Conservation (phyloP, 2,888 invertebrate species). For the Cancer borealis region DNA sequence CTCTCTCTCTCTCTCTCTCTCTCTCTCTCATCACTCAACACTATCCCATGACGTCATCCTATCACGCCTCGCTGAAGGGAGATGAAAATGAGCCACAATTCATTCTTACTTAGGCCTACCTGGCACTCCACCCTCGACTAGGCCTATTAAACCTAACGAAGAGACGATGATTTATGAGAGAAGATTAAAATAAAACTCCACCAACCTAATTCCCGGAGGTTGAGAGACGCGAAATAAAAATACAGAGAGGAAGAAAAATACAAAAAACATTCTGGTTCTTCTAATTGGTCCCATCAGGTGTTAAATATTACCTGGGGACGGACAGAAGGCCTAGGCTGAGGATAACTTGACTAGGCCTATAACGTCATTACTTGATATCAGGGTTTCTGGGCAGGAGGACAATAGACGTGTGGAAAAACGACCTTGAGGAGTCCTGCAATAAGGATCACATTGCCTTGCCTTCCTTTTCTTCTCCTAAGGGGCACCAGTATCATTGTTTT, state of each 20-base stretch:
- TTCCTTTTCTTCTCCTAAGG: not conserved
- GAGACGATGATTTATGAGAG: not conserved
- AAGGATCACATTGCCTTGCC: not conserved
- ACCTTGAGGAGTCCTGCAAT: not conserved
- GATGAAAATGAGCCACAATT: not conserved
- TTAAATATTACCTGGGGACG: not conserved
- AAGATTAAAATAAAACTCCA: not conserved
- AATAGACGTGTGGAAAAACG: not conserved
- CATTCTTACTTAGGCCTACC: not conserved
- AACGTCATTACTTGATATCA: not conserved
- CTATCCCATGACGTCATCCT: not conserved
- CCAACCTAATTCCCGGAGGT: not conserved
- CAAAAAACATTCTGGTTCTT: not conserved
- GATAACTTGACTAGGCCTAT: not conserved
- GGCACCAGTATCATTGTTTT: not conserved
- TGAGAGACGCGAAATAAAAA: not conserved
- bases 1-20: slow-evolving; percentile 5
- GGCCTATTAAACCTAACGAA: not conserved
- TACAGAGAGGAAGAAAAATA: not conserved
- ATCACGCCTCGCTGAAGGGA: not conserved
- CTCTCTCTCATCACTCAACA: not conserved
- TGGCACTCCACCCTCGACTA: not conserved
- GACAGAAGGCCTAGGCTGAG: not conserved
- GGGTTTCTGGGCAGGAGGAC: not conserved
- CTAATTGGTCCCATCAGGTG: not conserved